Base-by-base conservation (phyloP, 2,888 invertebrate genomes). In the Tolmerus cingulatus region DNA sequence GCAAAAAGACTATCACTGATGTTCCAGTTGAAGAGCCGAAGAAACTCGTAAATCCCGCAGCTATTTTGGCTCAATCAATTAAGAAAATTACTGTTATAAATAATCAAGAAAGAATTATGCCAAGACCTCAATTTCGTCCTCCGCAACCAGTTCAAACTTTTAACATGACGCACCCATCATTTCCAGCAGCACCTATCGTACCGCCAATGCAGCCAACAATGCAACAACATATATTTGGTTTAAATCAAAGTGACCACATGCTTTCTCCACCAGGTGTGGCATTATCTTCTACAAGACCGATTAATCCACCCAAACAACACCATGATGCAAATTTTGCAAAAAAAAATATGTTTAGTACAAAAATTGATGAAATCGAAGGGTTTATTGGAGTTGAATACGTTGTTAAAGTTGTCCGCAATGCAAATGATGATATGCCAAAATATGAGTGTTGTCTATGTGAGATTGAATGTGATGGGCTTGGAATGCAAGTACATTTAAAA, bases 371-470 rank as follows among this genome's bases (percentile, higher is more conserved):
- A 51, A 81, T 90, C 3, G 86, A 90, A 77, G 92, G 92, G 5
- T 91, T 95, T 88, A 91, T 96, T 82, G 97, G 97, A 12, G 92
- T 97, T 87, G 97, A 97, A 92, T 97, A 97, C 92, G 93, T 97
- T 88, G 92, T 97, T 82, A 97, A 97, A 92, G 93, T 96, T 89
- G 93, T 94, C 19, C 94, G 95, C 88, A 94, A 94, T 90, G 92
- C 95, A 90, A 92, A 93, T 46, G 95, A 95, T 90, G 93, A 94
- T 90, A 95, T 95, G 91, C 95, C 96, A 1, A 93, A 94, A 88
- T 97, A 96, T 92, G 94, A 95, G 87, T 97, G 97, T 92, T 94
- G 95, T 89, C 93, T 97, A 88, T 97, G 97, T 92, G 94, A 95
- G 90, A 96, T 96, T 92, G 95, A 95, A 88, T 95, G 96, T 55